Evolutionary conservation across 2,888 invertebrate species (phyloP).

Genomic region (Aspidiotus rigidus): DNA sequence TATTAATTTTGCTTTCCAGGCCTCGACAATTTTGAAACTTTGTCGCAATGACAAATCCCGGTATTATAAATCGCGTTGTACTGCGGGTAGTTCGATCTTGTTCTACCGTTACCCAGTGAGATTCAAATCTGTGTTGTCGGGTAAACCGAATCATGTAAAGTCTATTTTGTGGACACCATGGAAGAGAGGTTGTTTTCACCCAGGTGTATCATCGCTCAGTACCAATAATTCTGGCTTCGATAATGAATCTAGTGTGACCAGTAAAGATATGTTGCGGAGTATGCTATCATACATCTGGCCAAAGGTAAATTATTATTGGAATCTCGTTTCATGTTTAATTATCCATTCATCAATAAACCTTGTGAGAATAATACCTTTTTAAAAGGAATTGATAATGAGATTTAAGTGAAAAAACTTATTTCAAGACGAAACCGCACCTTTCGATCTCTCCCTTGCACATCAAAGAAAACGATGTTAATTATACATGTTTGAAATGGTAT

Average conservation of each 20-base stretch:
- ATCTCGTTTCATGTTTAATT: no score
- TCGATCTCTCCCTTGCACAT: no score
- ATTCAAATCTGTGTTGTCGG: conserved; percentile 10
- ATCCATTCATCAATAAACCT: no score
- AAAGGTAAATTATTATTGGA: conserved; percentile 49
- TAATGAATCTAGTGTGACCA: conserved; percentile 53
- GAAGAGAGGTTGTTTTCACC: conserved; percentile 77
- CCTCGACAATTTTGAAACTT: conserved; percentile 7
- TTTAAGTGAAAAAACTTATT: no score
- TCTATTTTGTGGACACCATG: background rate
- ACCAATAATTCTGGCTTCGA: conserved; percentile 53
- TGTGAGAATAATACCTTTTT: no score
- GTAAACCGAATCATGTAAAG: background rate
- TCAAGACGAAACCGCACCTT: no score
- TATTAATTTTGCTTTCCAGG: conserved; percentile 15
- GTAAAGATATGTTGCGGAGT: conserved; percentile 69
- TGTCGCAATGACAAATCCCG: background rate
- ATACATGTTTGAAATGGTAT: no score
- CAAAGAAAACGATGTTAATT: no score
- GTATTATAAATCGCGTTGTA: background rate
- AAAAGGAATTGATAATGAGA: no score
- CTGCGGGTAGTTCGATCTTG: background rate
- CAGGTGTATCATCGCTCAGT: conserved; percentile 64
- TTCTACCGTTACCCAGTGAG: conserved; percentile 12
- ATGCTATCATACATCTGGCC: conserved; percentile 96